phyloP scores from a whole-genome alignment of 2,113 vertebrate species.

The Entosphenus tridentatus region DNA sequence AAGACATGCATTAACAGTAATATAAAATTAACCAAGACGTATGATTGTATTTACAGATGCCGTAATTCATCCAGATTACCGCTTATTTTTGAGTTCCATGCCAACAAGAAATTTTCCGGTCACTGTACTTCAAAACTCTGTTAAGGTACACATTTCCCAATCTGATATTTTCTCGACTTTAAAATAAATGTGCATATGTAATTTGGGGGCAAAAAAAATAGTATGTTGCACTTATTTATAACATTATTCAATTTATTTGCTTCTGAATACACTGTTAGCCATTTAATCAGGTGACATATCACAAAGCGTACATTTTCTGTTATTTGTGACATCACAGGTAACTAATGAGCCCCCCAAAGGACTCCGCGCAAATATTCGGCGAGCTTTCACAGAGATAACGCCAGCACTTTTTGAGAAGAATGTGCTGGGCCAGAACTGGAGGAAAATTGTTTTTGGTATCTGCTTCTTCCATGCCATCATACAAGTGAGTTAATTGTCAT shows the following conservation, averaged over 20 bases:
- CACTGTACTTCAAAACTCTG: constrained; percentile 48
- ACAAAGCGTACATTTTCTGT: no score
- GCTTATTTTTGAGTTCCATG: constrained; percentile 54
- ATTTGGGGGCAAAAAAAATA: no score
- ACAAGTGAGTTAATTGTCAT: constrained; percentile 19
- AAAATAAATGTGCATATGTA: no score
- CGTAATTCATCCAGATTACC: constrained; percentile 31
- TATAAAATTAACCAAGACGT: not conserved
- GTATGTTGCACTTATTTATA: no score
- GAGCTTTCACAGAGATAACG: constrained; percentile 36
- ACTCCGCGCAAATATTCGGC: constrained; percentile 32
- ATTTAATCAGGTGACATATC: no score
- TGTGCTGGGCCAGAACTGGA: constrained; percentile 27
- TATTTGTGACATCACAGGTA: constrained; percentile 17
- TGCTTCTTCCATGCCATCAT: constrained; percentile 41
- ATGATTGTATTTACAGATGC: constrained; percentile 19
- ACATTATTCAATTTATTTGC: no score
- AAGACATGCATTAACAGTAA: not conserved
- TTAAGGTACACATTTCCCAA: constrained; percentile 26
- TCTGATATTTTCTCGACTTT: no score
- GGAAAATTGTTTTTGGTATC: constrained; percentile 35
- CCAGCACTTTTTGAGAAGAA: constrained; percentile 33
- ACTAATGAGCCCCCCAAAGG: constrained; percentile 44
- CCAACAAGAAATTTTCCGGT: constrained; percentile 39
- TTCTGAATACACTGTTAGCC: no score